Base-by-base conservation (phyloP, 2,888 invertebrate genomes). In the Spicauda simplicius region DNA sequence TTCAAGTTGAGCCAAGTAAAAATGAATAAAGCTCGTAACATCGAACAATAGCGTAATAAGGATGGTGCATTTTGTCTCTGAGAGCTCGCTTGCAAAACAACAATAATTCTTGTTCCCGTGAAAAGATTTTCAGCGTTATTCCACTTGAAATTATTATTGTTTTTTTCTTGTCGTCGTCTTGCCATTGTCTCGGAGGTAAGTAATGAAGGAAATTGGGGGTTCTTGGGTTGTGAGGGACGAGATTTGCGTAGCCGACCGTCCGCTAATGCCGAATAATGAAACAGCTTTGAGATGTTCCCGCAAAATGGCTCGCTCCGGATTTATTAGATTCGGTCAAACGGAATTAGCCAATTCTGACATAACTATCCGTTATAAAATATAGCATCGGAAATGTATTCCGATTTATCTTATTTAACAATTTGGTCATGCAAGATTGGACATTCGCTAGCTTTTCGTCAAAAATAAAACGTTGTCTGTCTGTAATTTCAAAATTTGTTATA, bases 101-200 rank as follows among this genome's bases (percentile, higher is more conserved):
- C 93, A 93, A 93, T 93, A 92, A 91, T 92, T 93, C 90, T 79
- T 80, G 78, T 90, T 90, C 85, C 88, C 85, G 84, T 93, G 92
- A 93, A 93, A 93, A 92, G 93, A 91, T 91, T 92, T 91, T 91
- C 91, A 92, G 91, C 91, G 89, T 90, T 92, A 91, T 91, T 92
- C 93, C 92, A 93, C 93, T 93, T 93, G 92, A 93, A 91, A 91
- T 93, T 93, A 91, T 92, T 91, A 90, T 91, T 83, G 78, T 87
- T 90, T 91, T 88, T 91, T 91, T 91, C 90, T 87, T 88, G 88
- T 88, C 88, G 84, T 90, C 87, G 87, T 93, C 91, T 91, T 92
- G 85, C 92, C 83, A 93, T 93, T 93, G 93, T 93, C 93, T 92
- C 91, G 88, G 86, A 92, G 90, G 93, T 93, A 92, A 92, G 93